Evolutionary conservation across 2,797 vertebrate genomes (phyloP).

Genomic region (Danio jaintianensis): DNA sequence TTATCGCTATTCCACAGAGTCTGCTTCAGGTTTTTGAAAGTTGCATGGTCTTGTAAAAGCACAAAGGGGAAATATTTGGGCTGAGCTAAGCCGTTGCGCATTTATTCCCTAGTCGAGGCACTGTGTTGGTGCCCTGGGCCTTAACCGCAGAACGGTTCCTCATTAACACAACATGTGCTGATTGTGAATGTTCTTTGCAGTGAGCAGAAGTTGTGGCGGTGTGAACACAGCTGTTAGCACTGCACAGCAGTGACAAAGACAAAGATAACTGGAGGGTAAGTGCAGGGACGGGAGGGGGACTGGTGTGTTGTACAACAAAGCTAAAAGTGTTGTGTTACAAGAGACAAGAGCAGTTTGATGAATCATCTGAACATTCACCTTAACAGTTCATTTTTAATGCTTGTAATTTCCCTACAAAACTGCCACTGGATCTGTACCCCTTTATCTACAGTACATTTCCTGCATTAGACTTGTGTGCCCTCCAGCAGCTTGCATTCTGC

Average conservation of each 20-base stretch:
- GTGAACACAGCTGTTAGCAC: conserved; percentile 47
- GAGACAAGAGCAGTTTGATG: conserved; percentile 49
- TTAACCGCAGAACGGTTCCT: conserved; percentile 64
- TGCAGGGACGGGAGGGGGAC: conserved; percentile 27
- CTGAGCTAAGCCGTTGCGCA: neutral
- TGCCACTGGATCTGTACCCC: no score
- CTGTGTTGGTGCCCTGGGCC: conserved; percentile 43
- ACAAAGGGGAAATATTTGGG: conserved; percentile 5
- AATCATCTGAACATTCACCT: conserved; percentile 20
- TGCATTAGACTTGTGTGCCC: no score
- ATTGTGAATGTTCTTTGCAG: conserved; percentile 63
- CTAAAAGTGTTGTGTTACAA: conserved; percentile 36
- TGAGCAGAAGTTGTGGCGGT: conserved; percentile 22
- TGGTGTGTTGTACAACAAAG: conserved; percentile 34
- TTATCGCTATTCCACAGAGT: neutral
- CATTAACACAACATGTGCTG: conserved; percentile 71
- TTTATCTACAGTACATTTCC: no score
- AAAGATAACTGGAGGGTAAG: conserved; percentile 32
- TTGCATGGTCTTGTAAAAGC: conserved; percentile 7
- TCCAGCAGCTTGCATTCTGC: no score
- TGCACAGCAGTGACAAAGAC: conserved; percentile 30
- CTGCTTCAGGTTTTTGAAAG: neutral
- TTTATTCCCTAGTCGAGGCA: neutral
- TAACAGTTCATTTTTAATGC: conserved; percentile 4
- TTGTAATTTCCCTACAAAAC: neutral